Conservation (phyloP, 2,888 invertebrate species). For the Phymatocera aterrima region DNA sequence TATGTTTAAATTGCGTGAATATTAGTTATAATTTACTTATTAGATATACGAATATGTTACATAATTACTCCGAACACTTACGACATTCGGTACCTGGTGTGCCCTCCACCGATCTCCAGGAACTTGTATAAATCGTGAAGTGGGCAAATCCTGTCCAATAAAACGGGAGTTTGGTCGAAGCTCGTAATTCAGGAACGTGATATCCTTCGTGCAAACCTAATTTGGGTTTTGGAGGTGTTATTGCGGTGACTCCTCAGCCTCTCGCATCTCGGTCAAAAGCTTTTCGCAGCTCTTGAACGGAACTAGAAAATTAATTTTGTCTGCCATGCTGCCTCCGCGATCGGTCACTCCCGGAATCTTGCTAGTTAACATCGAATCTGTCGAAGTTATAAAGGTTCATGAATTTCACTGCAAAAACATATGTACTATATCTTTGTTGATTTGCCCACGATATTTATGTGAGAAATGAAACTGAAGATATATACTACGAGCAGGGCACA, state of each 20-base stretch:
- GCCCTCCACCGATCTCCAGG: conserved; percentile 93
- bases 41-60: too few relatives aligned
- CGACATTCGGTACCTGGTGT: conserved; percentile 93
- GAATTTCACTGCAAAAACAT: conserved; percentile 77
- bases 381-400: conserved; percentile 88
- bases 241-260: conserved; percentile 92
- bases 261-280: conserved; percentile 86
- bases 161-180: conserved; percentile 78
- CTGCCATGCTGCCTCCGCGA: conserved; percentile 88
- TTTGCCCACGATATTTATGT: background rate
- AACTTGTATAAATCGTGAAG: conserved; percentile 88
- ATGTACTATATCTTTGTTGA: background rate
- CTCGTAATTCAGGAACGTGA: conserved; percentile 92
- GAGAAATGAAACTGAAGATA: background rate
- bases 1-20: too few relatives aligned
- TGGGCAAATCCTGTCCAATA: conserved; percentile 93
- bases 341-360: conserved; percentile 93
- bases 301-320: conserved; percentile 90
- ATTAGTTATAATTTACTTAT: too few relatives aligned
- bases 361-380: conserved; percentile 93
- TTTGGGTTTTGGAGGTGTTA: conserved; percentile 92
- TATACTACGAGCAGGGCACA: too few relatives aligned
- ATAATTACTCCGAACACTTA: too few relatives aligned
- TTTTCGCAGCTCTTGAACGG: conserved; percentile 87
- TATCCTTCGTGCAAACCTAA: conserved; percentile 93